Evolutionary conservation across 2,888 invertebrate genomes (phyloP), one percentile per base, ranked within the genome.

Genomic region (Copidosoma aretas): DNA sequence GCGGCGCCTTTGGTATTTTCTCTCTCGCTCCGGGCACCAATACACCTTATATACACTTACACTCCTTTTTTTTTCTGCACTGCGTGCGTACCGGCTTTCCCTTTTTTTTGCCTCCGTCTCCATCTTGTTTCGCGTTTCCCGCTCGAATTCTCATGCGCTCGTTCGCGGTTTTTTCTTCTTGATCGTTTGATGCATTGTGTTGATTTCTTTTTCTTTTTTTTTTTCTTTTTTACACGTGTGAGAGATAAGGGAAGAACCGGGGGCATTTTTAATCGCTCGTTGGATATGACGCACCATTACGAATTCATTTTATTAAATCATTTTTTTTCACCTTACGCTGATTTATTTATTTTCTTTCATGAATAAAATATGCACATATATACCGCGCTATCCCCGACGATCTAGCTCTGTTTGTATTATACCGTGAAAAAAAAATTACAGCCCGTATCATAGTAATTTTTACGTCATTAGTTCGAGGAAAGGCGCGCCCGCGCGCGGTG

Each of bases 121-220:
- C 25, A 10, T 25, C 15, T 25, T 24, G 14, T 24, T 5, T 10
- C 24, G 25, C 56, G 25, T 12, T 41, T 24, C 22, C 49, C 53
- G 43, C 56, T 60, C 56, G 46, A 60, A 60, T 66, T 66, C 54
- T 39, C 60, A 66, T 60, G 60, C 39, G 15, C 49, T 49, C 39
- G 49, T 49, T 56, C 56, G 65, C 65, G 60, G 24, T 25, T 22
- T 32, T 32, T 57, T 14, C 32, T 21, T 46, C 46, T 39, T 39
- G 24, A 3, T 49, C 46, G 10, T 41, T 59, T 51, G 51, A 19
- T 57, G 22, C 60, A 66, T 54, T 58, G 63, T 49, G 59, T 59
- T 39, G 54, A 57, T 56, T 56, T 57, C 43, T 60, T 10, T 60
- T 21, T 51, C 52, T 46, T 39, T 53, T 22, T 15, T 10, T 41